Base-by-base conservation (phyloP, 92 coral and sea anemone species). In the Blastomussa wellsi region DNA sequence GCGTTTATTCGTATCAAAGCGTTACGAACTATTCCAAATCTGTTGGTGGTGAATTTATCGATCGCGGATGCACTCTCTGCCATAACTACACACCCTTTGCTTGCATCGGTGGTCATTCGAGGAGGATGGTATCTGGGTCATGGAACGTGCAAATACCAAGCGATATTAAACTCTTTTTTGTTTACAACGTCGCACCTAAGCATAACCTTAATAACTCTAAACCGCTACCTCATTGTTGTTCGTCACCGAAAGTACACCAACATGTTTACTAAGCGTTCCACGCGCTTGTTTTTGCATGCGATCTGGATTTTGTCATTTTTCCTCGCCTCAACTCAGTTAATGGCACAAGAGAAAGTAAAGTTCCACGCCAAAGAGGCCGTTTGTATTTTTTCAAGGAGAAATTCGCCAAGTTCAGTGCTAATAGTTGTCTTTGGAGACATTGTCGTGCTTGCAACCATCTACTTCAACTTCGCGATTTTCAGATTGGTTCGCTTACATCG, bases 21-120 rank as follows among this genome's bases (percentile, higher is more conserved):
- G 6, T 24, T 81, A 15, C 44, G 66, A 70, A 81, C 76, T 13
- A 49, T 36, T 81, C 65, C 85, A 70, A 81, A 81, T 49, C 28
- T 81, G 24, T 67, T 81, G 14, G 85, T 81, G 48, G 42, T 69
- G 1, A 81, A 81, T 81, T 81, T 81, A 31, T 68, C 85, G 17
- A 33, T 81, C 31, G 49, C 36, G 24, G 85, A 70, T 16, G 7
- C 22, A 1, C 66, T 81, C 4, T 55, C 85, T 36, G 76, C 85
- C 32, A 4, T 81, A 29, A 69, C 77, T 2, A 69, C 64, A 44
- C 85, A 81, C 35, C 85, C 77, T n/a, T 26, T 81, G 66, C 41
- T 81, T 1, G 77, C 49, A 1, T 51, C 85, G 15, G 85, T 81
- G 29, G 35, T 81, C 14, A 70, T 67, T 44, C 31, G 24, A 8